Evolutionary conservation across 2,888 invertebrate genomes (phyloP), one percentile per base, ranked within the genome.

Genomic region (Pegoplata infirma): DNA sequence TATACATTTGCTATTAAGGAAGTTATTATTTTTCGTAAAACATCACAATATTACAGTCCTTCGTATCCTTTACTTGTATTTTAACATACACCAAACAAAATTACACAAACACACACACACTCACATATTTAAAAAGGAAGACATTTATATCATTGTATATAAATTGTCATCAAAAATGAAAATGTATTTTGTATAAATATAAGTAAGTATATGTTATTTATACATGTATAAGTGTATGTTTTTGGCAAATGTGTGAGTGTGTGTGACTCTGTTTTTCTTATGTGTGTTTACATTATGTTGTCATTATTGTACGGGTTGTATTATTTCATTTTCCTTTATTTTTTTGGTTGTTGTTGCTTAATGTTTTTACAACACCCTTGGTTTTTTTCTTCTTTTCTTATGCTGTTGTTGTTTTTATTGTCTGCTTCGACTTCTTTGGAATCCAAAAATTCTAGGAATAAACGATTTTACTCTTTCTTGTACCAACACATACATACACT

Each of bases 81-180:
- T 28, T 21, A 8, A 63, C n/a, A 53, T 32, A 36, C 16, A 47
- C 12, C 21, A 8, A 14, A 46, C 14, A 14, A 14, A 12, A 19
- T 8, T 19, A 14, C n/a, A 44, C 5, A 12, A 6, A 5, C 5
- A 16, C 25, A 12, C 36, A n/a, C 17, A 19, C 23, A 47, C 40
- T 14, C 32, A 66, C 44, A 46, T 17, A 5, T n/a, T n/a, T n/a
- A 16, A 8, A n/a, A 21, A 21, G 2, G 25, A 61, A 23, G 53
- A 32, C 56, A 64, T 64, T 69, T 59, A 51, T 59, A 46, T 71
- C 64, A 66, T 71, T 76, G 71, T 61, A 53, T 66, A 56, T 72
- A 73, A 67, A 73, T 68, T 72, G 67, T 77, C 58, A 58, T 72
- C 64, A 77, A 68, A 77, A 66, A 51, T 58, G 21, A 44, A 63